Evolutionary conservation across 2,113 vertebrate genomes (phyloP), one percentile per base, ranked within the genome.

Genomic region (Tamias sibiricus): DNA sequence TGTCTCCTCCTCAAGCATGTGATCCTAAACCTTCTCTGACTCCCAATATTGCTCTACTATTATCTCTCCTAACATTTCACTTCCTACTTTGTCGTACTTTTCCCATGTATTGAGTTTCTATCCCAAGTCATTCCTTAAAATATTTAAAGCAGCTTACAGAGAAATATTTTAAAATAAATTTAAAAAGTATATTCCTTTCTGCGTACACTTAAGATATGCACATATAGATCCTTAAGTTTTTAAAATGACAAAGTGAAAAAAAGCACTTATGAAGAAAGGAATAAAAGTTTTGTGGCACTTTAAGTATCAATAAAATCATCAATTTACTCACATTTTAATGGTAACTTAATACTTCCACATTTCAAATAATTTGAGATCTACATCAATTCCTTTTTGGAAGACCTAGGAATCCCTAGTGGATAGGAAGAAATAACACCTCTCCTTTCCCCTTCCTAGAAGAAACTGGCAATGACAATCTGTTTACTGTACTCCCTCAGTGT

Each of bases 271-370:
- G 81, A 40, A 30, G 47, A 84, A 91, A 88, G 19, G 17, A 83
- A 5, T 57, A 86, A 49, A 91, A 57, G 30, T 72, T 74, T 47
- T 40, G 8, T 62, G 64, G 44, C 13, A 95, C 47, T 88, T 84
- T 68, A 77, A 92, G 66, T 66, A 83, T 83, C 82, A 93, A 76
- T 49, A 90, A 96, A 89, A 96, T n/a, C 6, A 69, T 42, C 22
- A 74, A 26, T 42, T 74, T 26, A 72, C 37, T 42, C 47, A 69
- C 37, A 76, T 69, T 35, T 69, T 69, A 69, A 66, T 69, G 35
- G 16, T n/a, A 69, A 24, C 19, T 49, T n/a, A 76, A 90, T 59
- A 52, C 37, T 66, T 76, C n/a, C 86, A 47, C 35, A 77, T 86
- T 95, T 95, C 90, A 86, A 81, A 92, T 90, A 82, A 91, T 71